Evolutionary conservation across 2,797 vertebrate species (phyloP), one percentile per base, ranked within the genome.

Genomic region (Manis pentadactyla): DNA sequence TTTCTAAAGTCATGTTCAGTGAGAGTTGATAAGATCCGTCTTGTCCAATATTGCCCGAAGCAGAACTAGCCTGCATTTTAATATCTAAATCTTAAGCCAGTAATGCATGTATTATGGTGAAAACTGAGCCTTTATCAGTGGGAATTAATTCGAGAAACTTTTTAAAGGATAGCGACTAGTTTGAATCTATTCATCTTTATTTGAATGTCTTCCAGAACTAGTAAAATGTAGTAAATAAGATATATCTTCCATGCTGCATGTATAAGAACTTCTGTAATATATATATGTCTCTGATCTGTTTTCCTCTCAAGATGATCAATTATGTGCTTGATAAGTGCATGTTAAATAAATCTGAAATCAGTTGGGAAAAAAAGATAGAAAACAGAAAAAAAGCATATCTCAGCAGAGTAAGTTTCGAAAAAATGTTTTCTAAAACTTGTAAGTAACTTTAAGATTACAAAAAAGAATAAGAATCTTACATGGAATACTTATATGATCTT

Each of bases 181-280:
- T 93, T 83, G 77, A 64, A 88, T 73, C 37, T 83, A 59, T 69
- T 68, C 59, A 66, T 88, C 77, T 92, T 87, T 96, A 98, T 98
- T 98, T 98, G 95, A 98, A 98, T 98, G 97, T 98, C 51, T 97
- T 95, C 77, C 19, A n/a, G 59, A 37, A 51, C 97, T 61, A 95
- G 96, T 97, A 86, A 79, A 97, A 84, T 77, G 96, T 97, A 97
- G 97, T 34, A 98, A 98, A 98, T 93, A 64, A 31, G 27, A 82
- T 96, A 92, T 97, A 97, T 97, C 97, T 97, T 97, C 88, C 96
- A 92, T 97, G 97, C 94, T 98, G 95, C 96, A 94, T 97, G 63
- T 98, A 95, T 93, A 97, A 97, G 19, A 84, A 78, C 94, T 46
- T 95, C 46, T 95, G 49, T 94, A 96, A 93, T 98, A 92, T 98